Evolutionary conservation across 2,797 vertebrate species (phyloP).

Genomic region (Lophotriccus pileatus): DNA sequence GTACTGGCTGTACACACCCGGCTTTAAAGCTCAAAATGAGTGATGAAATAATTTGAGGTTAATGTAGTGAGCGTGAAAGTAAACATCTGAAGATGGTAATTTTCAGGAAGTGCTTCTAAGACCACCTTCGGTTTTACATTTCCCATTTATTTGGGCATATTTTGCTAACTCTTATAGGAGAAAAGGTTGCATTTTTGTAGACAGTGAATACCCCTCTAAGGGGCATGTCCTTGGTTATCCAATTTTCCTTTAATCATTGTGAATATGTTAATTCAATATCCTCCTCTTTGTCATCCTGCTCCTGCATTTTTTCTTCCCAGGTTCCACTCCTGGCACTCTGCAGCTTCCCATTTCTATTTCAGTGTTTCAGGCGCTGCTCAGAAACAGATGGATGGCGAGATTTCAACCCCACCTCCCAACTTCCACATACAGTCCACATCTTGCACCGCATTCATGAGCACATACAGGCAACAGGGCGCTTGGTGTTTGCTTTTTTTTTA

Average conservation of each 20-base stretch:
- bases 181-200: not conserved
- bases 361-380: conserved; percentile 61
- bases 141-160: not conserved
- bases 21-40: conserved; percentile 31
- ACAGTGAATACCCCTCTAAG: not conserved
- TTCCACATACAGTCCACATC: conserved; percentile 10
- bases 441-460: not conserved
- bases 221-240: conserved; percentile 4
- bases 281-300: conserved; percentile 47
- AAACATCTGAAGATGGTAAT: conserved; percentile 2
- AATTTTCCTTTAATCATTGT: conserved; percentile 46
- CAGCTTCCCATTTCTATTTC: conserved; percentile 67
- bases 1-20: not conserved
- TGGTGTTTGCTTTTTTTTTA: not conserved
- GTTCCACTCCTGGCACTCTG: conserved; percentile 58
- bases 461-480: not conserved
- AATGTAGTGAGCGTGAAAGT: not conserved
- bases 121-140: not conserved
- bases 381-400: conserved; percentile 68
- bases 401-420: conserved; percentile 50
- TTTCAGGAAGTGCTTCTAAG: not conserved
- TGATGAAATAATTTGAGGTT: not conserved
- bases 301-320: conserved; percentile 46
- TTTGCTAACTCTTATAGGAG: not conserved
- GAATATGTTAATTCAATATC: conserved; percentile 57